Conservation (phyloP, 1,140 invertebrate species). For the Adelges cooleyi region DNA sequence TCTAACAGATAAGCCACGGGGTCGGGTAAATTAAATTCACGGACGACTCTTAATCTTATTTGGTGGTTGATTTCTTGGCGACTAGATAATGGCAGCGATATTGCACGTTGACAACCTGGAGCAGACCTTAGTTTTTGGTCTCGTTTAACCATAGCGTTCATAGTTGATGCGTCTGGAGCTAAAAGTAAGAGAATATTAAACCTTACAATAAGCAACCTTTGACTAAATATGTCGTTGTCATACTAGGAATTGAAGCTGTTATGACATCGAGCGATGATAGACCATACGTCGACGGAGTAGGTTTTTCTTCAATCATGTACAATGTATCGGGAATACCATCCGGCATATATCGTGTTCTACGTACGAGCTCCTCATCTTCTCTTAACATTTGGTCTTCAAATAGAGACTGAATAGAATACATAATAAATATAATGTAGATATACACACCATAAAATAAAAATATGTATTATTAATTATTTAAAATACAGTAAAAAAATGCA, state of each 20-base stretch:
- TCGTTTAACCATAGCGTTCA: conserved; percentile 71
- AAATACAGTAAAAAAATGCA: neutral
- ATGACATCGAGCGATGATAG: conserved; percentile 38
- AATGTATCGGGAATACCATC: conserved; percentile 79
- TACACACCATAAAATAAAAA: conserved; percentile 4
- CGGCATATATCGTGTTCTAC: conserved; percentile 46
- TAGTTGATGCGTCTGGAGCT: conserved; percentile 62
- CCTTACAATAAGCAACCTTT: neutral
- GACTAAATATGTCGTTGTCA: neutral
- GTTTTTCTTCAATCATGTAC: conserved; percentile 76
- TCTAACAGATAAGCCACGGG: conserved; percentile 75
- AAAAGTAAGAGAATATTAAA: conserved; percentile 30
- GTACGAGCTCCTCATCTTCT: conserved; percentile 57
- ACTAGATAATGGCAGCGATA: conserved; percentile 60
- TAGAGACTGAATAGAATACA: conserved; percentile 44
- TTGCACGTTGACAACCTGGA: conserved; percentile 64
- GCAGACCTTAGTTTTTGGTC: conserved; percentile 71
- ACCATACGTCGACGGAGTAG: conserved; percentile 34
- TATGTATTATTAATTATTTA: neutral
- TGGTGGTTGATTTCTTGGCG: conserved; percentile 62
- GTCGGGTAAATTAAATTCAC: conserved; percentile 89
- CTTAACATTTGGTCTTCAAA: conserved; percentile 72
- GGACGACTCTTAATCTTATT: conserved; percentile 74
- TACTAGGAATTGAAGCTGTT: conserved; percentile 39
- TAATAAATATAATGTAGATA: conserved; percentile 27